Conservation (phyloP, 30 jellyfish, hydroid and myxozoan genomes). For the Catostylus mosaicus region DNA sequence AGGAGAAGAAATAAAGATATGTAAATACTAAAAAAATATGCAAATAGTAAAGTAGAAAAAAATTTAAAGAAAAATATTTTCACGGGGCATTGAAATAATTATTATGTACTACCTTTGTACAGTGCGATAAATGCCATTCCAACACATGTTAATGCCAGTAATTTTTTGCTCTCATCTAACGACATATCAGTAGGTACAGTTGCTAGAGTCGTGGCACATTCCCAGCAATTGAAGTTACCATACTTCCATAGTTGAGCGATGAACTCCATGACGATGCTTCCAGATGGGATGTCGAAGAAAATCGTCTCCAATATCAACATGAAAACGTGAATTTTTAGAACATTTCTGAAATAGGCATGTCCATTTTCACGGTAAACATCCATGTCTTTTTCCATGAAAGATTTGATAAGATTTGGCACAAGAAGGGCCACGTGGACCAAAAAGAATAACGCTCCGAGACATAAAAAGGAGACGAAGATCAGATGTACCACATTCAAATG, state of each 20-base stretch:
- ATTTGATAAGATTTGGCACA: constrained; percentile 83
- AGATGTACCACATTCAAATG: constrained; percentile 55
- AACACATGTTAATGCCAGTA: constrained; percentile 68
- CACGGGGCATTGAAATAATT: no score
- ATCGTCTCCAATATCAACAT: constrained; percentile 78
- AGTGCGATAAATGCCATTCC: constrained; percentile 91
- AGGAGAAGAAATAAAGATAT: no score
- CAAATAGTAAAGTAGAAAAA: no score
- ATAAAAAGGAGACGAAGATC: constrained; percentile 59
- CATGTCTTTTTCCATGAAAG: constrained; percentile 77
- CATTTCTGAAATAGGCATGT: constrained; percentile 66
- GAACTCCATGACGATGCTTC: constrained; percentile 89
- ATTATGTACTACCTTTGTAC: constrained; percentile 90
- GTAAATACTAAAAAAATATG: no score
- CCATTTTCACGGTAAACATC: constrained; percentile 73
- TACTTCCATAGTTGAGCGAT: constrained; percentile 90
- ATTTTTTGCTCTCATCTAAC: constrained; percentile 63
- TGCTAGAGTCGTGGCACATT: constrained; percentile 62
- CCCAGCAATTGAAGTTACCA: constrained; percentile 76
- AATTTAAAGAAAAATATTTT: no score
- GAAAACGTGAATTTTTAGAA: constrained; percentile 76
- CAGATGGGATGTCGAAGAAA: constrained; percentile 89
- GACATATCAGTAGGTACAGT: constrained; percentile 64
- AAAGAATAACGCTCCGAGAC: constrained; percentile 80
- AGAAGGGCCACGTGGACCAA: constrained; percentile 67